These are phyloP conservation scores for Apoderus coryli DNA, from an alignment of 2,888 invertebrate genomes.

Conservation along the genomic window DNA sequence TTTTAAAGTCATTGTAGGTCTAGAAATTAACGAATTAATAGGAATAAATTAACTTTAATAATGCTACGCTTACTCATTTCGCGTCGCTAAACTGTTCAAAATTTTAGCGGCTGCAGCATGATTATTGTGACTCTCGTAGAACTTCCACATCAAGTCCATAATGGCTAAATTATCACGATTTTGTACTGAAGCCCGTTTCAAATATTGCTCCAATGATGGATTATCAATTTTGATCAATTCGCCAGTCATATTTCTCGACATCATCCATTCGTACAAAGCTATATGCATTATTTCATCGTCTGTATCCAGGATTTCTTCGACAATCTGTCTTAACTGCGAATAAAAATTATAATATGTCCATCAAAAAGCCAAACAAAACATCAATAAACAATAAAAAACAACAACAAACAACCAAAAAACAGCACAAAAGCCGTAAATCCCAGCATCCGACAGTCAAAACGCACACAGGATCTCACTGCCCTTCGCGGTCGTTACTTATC, in stretches of 20 bases:
- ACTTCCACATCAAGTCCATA: slow-evolving; percentile 87
- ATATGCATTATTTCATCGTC: slow-evolving; percentile 84
- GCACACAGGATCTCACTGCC: too few relatives aligned
- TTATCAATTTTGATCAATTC: slow-evolving; percentile 54
- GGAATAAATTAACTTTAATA: not conserved
- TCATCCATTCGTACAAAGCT: slow-evolving; percentile 86
- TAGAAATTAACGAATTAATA: slow-evolving; percentile 30
- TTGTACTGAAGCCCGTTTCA: slow-evolving; percentile 43
- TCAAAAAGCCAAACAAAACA: too few relatives aligned
- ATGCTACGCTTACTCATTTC: slow-evolving; percentile 38
- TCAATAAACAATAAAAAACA: too few relatives aligned
- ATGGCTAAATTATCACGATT: slow-evolving; percentile 35
- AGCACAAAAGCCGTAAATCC: too few relatives aligned
- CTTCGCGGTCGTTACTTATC: too few relatives aligned
- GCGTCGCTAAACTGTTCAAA: slow-evolving; percentile 71
- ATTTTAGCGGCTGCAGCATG: slow-evolving; percentile 87
- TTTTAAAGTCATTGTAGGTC: slow-evolving; percentile 56
- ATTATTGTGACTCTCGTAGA: slow-evolving; percentile 83
- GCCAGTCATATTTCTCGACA: slow-evolving; percentile 55
- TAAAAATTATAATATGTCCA: too few relatives aligned
- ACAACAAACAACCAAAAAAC: too few relatives aligned
- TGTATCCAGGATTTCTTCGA: slow-evolving; percentile 49
- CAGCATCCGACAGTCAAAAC: too few relatives aligned
- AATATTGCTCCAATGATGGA: slow-evolving; percentile 62
- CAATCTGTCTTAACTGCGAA: slow-evolving; percentile 48